Conservation (phyloP, 2,113 vertebrate species). For the Anguilla rostrata region DNA sequence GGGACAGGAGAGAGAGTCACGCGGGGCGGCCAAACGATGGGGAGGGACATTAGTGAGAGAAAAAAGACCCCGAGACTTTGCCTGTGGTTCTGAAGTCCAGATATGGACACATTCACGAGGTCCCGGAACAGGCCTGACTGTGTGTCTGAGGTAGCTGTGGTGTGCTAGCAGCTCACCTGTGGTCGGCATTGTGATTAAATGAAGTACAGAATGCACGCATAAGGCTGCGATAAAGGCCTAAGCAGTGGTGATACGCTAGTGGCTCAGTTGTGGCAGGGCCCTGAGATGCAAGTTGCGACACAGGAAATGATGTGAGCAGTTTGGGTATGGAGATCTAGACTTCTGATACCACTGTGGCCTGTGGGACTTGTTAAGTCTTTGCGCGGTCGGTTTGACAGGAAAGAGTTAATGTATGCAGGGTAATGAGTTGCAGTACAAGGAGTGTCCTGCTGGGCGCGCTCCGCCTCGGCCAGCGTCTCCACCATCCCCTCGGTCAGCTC, state of each 20-base stretch:
- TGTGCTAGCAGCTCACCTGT: neutral
- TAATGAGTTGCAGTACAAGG: conserved; percentile 53
- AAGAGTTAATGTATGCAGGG: neutral
- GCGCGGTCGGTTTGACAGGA: neutral
- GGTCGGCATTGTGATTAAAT: neutral
- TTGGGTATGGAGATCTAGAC: no score
- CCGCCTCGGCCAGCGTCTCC: conserved; percentile 67
- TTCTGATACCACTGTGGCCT: no score
- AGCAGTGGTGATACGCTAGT: no score
- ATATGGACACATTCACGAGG: neutral
- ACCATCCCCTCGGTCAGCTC: conserved; percentile 72
- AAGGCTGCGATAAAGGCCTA: no score
- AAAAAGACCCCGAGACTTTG: neutral
- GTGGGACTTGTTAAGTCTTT: neutral
- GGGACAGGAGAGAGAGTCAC: neutral
- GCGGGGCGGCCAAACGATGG: neutral
- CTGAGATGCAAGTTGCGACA: no score
- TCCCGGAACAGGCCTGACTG: neutral
- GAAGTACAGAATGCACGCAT: neutral
- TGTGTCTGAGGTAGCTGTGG: neutral
- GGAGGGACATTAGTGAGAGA: neutral
- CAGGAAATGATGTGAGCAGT: no score
- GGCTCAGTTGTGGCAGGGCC: no score
- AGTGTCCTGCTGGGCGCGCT: conserved; percentile 63
- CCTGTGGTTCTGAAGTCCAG: neutral